Base-by-base conservation (phyloP, 2,888 invertebrate genomes). In the Aphidius colemani region DNA sequence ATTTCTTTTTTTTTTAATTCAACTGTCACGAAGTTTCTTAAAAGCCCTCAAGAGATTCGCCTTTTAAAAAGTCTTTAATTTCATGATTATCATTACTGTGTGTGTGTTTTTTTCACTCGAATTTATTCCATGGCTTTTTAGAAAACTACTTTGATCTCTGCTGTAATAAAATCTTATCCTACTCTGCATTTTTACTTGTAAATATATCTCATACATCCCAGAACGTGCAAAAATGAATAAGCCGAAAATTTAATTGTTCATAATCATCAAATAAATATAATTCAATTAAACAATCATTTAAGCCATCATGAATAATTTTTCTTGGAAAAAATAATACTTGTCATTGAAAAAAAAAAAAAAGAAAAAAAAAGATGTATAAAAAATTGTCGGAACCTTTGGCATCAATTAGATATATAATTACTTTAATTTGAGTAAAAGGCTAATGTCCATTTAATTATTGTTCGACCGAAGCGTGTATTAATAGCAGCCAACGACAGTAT, bases 381-480 rank as follows among this genome's bases (percentile, higher is more conserved):
- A 46, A 50, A 57, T 18, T 53, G 46, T 61, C 65, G 61, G 59
- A 62, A 61, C 64, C 63, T 69, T 74, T 72, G 70, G 73, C 70
- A 70, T 70, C 78, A 78, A 78, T 78, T 78, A 78, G 76, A 75
- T 75, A 75, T 75, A 72, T 77, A 78, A 78, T 78, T 78, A 78
- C 74, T 75, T 72, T 74, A 78, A 78, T 77, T 78, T 74, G 72
- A 74, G 73, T 69, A 72, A 76, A 76, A 74, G 67, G 73, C n/a
- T 75, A 77, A 76, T 76, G 75, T 76, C 77, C 78, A 78, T 78
- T 75, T 78, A 78, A 78, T 78, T 77, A 77, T 72, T 70, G 76
- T 75, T 77, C 69, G 74, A 75, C 74, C 73, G 72, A 74, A 76
- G 77, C 75, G 75, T 70, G 72, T 77, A 76, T 76, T 78, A 78